Base-by-base conservation (phyloP, 2,113 vertebrate species). In the Rhabdornis inornatus region DNA sequence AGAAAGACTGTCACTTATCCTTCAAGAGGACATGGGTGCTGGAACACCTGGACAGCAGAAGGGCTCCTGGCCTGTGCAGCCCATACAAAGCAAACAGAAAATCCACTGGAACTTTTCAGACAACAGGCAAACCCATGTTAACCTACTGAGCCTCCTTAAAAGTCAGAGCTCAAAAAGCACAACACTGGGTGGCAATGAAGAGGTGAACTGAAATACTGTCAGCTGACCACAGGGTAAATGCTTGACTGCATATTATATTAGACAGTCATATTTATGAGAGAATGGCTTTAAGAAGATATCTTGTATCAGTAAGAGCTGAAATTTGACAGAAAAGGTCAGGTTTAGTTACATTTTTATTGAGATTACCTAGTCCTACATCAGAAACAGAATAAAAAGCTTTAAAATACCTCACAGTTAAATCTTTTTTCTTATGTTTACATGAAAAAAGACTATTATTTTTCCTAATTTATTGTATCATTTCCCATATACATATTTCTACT, bases 11-110 rank as follows among this genome's bases (percentile, higher is more conserved):
- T 10, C 55, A 27, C 33, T 25, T 10, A 39, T 10, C 42, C n/a
- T 61, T 80, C 39, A 50, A 50, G 33, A 69, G 17, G 30, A 71
- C 1, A 1, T 3, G 8, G 14, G 9, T 1, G 0, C 6, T 12
- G 14, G 27, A 77, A 39, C n/a, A 60, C 7, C 24, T 33, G 24
- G 11, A 59, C 78, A 72, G 66, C 31, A 66, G 37, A 69, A 50
- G 1, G 1, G n/a, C 49, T 83, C 39, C 39, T 33, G 24, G 27
- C 9, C 52, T 55, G 10, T 23, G 15, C n/a, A 83, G 45, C 14
- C 37, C 50, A 72, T 21, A 53, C 6, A 69, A 75, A 87, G 25
- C 31, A 70, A 84, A 70, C 8, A 68, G 23, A 71, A 93, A 88
- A n/a, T 9, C 61, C 49, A 66, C 37, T 76, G 35, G 9, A 49